Percentiles rank a stretch among this genome's conserved stretches.
These are phyloP conservation scores for Rutpela maculata DNA, from an alignment of 2,888 invertebrate species.

Conservation along the genomic window DNA sequence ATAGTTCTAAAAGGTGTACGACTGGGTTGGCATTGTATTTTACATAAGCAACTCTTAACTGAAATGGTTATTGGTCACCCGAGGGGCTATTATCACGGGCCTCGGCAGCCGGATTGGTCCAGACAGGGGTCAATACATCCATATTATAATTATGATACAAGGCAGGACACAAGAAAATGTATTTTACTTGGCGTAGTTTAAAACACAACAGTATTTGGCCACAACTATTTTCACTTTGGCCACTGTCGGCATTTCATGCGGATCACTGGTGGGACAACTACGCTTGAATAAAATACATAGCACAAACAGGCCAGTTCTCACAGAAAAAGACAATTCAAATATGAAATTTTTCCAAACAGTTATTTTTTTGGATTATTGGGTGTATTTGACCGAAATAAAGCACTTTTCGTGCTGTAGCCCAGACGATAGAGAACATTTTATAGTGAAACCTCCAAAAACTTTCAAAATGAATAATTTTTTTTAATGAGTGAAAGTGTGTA, in stretches of 20 bases:
- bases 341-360: too few species aligned
- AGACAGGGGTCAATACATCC: slow-evolving; percentile 57
- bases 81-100: slow-evolving; percentile 70
- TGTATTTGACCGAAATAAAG: too few species aligned
- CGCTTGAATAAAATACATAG: slow-evolving; percentile 12
- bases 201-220: neutral
- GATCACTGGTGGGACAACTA: neutral
- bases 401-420: too few species aligned
- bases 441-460: too few species aligned
- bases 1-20: slow-evolving; percentile 37
- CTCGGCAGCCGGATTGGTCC: slow-evolving; percentile 71
- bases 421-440: too few species aligned
- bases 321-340: too few species aligned
- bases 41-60: slow-evolving; percentile 70
- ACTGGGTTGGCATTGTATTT: slow-evolving; percentile 56
- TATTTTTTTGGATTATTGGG: too few species aligned
- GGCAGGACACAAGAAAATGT: slow-evolving; percentile 40
- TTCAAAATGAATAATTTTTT: too few species aligned
- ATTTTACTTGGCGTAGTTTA: slow-evolving; percentile 14
- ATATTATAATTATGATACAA: slow-evolving; percentile 49
- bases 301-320: neutral
- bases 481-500: too few species aligned
- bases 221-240: neutral
- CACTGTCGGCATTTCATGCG: slow-evolving; percentile 1
- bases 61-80: slow-evolving; percentile 70